phyloP scores from a whole-genome alignment of 2,113 vertebrate genomes.

The Mola mola region DNA sequence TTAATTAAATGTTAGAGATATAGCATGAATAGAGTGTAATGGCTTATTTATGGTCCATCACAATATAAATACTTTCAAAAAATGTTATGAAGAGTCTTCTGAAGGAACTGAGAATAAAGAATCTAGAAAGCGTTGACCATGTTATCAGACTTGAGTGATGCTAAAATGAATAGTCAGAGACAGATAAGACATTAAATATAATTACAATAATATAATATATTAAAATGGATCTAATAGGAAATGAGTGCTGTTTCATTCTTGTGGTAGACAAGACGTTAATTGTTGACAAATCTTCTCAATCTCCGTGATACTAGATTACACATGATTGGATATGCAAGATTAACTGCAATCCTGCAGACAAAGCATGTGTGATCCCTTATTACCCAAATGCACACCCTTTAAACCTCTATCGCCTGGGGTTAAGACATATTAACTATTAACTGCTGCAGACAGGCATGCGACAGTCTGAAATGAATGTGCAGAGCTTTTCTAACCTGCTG shows the following conservation, averaged over 20 bases:
- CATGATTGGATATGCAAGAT: not conserved
- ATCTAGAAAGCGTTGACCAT: not conserved
- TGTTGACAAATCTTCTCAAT: too few relatives aligned
- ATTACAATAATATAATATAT: conserved; percentile 29
- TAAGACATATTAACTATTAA: conserved; percentile 12
- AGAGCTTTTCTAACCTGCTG: conserved; percentile 34
- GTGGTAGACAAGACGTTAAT: too few relatives aligned
- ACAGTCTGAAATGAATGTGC: conserved; percentile 36
- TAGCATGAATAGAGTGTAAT: too few relatives aligned
- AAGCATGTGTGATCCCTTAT: too few relatives aligned
- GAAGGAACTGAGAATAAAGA: not conserved
- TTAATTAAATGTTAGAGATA: too few relatives aligned
- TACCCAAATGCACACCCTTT: not conserved
- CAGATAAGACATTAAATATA: conserved; percentile 8
- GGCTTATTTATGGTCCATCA: too few relatives aligned
- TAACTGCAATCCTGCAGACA: too few relatives aligned
- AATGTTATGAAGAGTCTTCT: too few relatives aligned
- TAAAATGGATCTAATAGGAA: conserved; percentile 31
- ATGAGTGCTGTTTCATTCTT: too few relatives aligned
- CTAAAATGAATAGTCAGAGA: conserved; percentile 6
- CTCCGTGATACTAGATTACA: not conserved
- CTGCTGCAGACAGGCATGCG: conserved; percentile 17
- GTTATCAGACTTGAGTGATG: conserved; percentile 4
- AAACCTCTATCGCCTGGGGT: conserved; percentile 13
- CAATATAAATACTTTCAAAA: too few relatives aligned